Evolutionary conservation across 2,888 invertebrate species (phyloP), one percentile per base, ranked within the genome.

Genomic region (Eulithis prunata): DNA sequence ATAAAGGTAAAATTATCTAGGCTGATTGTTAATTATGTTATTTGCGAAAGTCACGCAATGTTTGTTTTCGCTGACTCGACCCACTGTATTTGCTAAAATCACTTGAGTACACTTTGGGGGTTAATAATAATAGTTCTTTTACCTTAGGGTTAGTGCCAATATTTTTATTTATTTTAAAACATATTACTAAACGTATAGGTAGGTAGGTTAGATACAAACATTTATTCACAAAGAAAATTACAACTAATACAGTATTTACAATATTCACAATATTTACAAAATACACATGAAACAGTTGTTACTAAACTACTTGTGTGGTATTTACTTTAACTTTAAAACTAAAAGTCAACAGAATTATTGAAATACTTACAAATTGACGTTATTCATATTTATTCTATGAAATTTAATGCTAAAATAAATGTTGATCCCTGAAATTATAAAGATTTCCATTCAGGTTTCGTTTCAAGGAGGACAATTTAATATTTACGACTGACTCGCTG

Each of bases 1-100:
- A 92, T 84, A 90, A 87, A 90, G 92, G 92, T 91, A 85, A 78
- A 83, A 76, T 78, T 69, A 75, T 73, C 64, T 68, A 47, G 56
- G 76, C 68, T 68, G 71, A 69, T 67, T 76, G 78, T 77, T 75
- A 72, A 80, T 81, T 83, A 78, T 77, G 76, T 71, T 74, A 66
- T 73, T 78, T 78, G 75, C 78, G 77, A 21, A 28, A 43, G 59
- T 52, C 58, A 51, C 58, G 58, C 58, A 7, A 51, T 58, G 14
- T 55, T 45, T 49, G 14, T 21, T 51, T 49, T 51, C 21, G 38
- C 13, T 13, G 47, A 57, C 32, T 43, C 11, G 7, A 13, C 6
- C 47, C 46, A 32, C 28, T 55, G 43, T 55, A 46, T 46, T 57
- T 57, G n/a, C 45, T 5, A 56, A 46, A 45, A 51, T 21, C 14